Percentiles rank a stretch among this genome's conserved stretches.
Conservation (phyloP, 2,888 invertebrate genomes). For the Ophion costatus region DNA sequence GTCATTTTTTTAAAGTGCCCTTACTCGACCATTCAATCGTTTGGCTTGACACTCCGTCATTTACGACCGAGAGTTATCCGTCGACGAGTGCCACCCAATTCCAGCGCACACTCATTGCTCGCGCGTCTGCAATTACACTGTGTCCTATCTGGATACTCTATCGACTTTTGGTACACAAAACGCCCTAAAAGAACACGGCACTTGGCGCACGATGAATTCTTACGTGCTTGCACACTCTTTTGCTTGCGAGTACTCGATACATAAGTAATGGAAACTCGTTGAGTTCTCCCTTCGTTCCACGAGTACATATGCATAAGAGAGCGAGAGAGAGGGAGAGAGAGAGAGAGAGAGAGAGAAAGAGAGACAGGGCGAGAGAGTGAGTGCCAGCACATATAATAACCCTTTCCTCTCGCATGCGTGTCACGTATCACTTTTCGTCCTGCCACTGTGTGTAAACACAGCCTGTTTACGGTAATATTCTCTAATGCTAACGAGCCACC, state of each 20-base stretch:
- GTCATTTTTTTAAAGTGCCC: not conserved
- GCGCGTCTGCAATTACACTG: not conserved
- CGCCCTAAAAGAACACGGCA: not conserved
- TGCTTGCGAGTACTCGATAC: slow-evolving; percentile 15
- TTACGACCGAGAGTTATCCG: not conserved
- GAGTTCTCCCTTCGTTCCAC: not conserved
- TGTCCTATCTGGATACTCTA: not conserved
- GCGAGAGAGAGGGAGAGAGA: not conserved
- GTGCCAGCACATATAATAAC: not conserved
- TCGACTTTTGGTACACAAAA: not conserved
- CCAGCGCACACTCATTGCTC: not conserved
- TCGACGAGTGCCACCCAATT: not conserved
- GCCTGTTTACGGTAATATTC: slow-evolving; percentile 81
- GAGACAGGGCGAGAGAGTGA: not conserved
- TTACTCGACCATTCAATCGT: not conserved
- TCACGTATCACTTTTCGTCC: slow-evolving; percentile 81
- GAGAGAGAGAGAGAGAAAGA: not conserved
- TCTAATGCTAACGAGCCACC: slow-evolving; percentile 77
- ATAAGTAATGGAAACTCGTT: slow-evolving; percentile 13
- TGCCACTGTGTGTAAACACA: slow-evolving; percentile 78
- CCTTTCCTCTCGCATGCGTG: slow-evolving; percentile 78
- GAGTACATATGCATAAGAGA: not conserved
- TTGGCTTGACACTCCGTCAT: not conserved
- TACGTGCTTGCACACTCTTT: slow-evolving; percentile 13
- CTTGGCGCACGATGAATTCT: not conserved